Conservation (phyloP, 2,888 invertebrate genomes). For the Acanthosepion esculentum region DNA sequence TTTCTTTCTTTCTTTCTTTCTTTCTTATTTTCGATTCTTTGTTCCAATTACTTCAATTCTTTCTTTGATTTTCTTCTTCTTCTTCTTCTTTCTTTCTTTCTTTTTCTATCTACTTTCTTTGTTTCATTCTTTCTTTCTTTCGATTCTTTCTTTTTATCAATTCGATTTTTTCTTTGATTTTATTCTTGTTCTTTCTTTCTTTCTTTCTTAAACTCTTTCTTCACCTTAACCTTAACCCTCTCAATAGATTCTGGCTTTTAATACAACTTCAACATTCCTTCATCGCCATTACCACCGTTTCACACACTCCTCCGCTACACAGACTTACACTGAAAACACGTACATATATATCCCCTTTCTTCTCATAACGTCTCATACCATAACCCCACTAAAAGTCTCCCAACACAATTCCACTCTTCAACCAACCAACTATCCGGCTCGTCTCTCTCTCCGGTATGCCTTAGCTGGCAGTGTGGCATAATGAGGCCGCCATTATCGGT, state of each 20-base stretch:
- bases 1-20: too few species aligned
- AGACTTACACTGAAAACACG: background rate
- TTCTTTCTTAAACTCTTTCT: background rate
- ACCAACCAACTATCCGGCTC: background rate
- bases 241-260: too few species aligned
- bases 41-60: too few species aligned
- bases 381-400: background rate
- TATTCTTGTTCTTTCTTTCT: background rate
- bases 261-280: background rate
- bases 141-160: too few species aligned
- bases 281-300: background rate
- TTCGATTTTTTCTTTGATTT: background rate
- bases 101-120: too few species aligned
- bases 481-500: background rate
- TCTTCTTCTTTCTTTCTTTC: too few species aligned
- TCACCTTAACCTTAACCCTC: background rate
- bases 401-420: background rate
- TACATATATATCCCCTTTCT: background rate
- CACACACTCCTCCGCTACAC: background rate
- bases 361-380: background rate
- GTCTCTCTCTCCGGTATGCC: background rate
- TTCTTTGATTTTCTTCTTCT: too few species aligned
- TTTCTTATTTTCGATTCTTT: too few species aligned
- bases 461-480: background rate
- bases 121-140: too few species aligned